Conservation (phyloP, 92 coral and sea anemone species). For the Blastomussa wellsi region DNA sequence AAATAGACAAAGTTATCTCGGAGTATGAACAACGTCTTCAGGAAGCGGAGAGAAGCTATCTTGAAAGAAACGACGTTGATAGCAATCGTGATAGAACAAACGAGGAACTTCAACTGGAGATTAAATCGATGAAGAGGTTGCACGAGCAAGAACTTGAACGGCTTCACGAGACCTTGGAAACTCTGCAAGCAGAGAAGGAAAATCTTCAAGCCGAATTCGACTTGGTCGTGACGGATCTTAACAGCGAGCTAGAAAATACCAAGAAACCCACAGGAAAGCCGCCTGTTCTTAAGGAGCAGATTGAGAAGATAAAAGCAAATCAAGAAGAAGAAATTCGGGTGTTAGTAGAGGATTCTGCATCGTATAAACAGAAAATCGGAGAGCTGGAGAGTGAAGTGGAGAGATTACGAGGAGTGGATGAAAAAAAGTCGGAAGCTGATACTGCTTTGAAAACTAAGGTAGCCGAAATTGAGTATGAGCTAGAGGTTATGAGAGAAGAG, state of each 20-base stretch:
- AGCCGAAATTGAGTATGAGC: conserved; percentile 56
- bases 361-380: conserved; percentile 58
- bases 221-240: conserved; percentile 78
- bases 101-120: conserved; percentile 46
- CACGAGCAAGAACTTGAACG: conserved; percentile 73
- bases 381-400: conserved; percentile 61
- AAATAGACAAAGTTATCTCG: conserved; percentile 57
- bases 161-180: conserved; percentile 81
- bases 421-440: conserved; percentile 36
- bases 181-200: conserved; percentile 78
- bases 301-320: conserved; percentile 57
- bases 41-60: conserved; percentile 43
- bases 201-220: conserved; percentile 87
- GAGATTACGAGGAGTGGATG: conserved; percentile 39
- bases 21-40: conserved; percentile 64
- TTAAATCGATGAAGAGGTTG: conserved; percentile 65
- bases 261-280: conserved; percentile 51
- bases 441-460: conserved; percentile 29
- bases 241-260: conserved; percentile 68
- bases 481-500: conserved; percentile 34
- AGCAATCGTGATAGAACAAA: conserved; percentile 32
- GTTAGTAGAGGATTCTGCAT: conserved; percentile 65
- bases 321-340: conserved; percentile 55
- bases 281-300: conserved; percentile 57
- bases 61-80: conserved; percentile 40